Conservation (phyloP, 1,140 invertebrate species). For the Euschistus heros region DNA sequence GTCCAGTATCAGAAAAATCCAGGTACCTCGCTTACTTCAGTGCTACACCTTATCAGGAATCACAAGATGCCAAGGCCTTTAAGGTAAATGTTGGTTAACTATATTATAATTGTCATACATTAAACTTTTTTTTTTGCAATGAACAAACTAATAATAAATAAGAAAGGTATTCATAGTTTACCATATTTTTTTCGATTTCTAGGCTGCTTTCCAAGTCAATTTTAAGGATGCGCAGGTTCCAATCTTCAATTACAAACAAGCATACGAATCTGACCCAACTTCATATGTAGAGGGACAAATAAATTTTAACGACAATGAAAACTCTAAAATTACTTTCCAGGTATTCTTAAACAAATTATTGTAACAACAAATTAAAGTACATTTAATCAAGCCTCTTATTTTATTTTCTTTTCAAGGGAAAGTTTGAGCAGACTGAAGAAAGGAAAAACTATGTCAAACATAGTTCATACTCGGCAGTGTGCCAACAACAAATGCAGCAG, state of each 20-base stretch:
- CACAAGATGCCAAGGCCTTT: slow-evolving; percentile 24
- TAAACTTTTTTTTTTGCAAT: background rate
- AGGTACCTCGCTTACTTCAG: slow-evolving; percentile 37
- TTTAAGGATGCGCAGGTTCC: slow-evolving; percentile 37
- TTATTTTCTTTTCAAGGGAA: slow-evolving; percentile 28
- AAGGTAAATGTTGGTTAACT: background rate
- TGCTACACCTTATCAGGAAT: slow-evolving; percentile 30
- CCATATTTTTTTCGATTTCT: background rate
- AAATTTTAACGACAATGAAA: slow-evolving; percentile 35
- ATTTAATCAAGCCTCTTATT: too few species aligned
- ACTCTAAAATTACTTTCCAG: slow-evolving; percentile 27
- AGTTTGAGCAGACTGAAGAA: slow-evolving; percentile 37
- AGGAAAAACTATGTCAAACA: slow-evolving; percentile 28
- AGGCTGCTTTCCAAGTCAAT: slow-evolving; percentile 34
- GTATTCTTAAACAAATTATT: background rate
- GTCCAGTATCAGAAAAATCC: slow-evolving; percentile 41
- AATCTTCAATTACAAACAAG: slow-evolving; percentile 40
- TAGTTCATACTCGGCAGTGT: slow-evolving; percentile 36
- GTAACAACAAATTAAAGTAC: too few species aligned
- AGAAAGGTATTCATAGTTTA: too few species aligned
- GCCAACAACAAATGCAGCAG: slow-evolving; percentile 39
- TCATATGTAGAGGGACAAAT: slow-evolving; percentile 39
- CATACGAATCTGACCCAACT: slow-evolving; percentile 39
- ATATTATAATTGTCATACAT: background rate
- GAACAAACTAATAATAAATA: too few species aligned